phyloP scores from a whole-genome alignment of 2,888 invertebrate species.

The Callyntrura guangdongensis region DNA sequence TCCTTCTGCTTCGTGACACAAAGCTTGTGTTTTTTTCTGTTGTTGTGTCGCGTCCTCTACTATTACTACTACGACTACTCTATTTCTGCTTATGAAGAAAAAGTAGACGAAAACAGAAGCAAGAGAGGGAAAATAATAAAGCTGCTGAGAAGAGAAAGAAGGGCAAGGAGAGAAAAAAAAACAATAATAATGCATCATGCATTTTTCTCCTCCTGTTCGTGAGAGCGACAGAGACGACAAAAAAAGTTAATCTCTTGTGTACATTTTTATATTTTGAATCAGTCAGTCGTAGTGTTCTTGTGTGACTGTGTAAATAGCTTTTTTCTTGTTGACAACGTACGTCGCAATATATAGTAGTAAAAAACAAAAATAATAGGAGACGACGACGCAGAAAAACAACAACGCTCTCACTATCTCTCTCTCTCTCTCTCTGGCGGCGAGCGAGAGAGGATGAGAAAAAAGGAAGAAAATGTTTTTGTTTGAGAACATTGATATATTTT shows the following conservation, averaged over 20 bases:
- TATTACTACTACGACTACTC: no score
- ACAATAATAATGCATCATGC: constrained; percentile 7
- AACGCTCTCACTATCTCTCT: background rate
- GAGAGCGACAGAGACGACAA: background rate
- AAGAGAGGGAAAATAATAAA: background rate
- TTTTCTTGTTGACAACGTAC: background rate
- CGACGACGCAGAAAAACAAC: background rate
- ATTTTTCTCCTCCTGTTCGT: background rate
- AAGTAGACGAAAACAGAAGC: background rate
- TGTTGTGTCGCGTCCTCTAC: background rate
- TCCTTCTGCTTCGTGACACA: constrained; percentile 23
- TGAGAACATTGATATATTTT: background rate
- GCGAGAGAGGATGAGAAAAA: background rate
- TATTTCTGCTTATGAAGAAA: background rate
- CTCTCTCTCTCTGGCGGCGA: background rate
- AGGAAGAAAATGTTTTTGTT: constrained; percentile 4
- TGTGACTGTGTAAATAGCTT: constrained; percentile 18
- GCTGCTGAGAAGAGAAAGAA: background rate
- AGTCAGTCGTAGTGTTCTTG: background rate
- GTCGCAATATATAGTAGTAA: no score
- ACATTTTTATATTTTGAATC: background rate
- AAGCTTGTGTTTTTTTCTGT: background rate
- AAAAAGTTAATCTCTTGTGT: constrained; percentile 78
- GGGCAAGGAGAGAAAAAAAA: constrained; percentile 5
- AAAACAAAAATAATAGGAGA: no score